Evolutionary conservation across 2,797 vertebrate genomes (phyloP), one percentile per base, ranked within the genome.

Genomic region (Poeciliopsis turneri): DNA sequence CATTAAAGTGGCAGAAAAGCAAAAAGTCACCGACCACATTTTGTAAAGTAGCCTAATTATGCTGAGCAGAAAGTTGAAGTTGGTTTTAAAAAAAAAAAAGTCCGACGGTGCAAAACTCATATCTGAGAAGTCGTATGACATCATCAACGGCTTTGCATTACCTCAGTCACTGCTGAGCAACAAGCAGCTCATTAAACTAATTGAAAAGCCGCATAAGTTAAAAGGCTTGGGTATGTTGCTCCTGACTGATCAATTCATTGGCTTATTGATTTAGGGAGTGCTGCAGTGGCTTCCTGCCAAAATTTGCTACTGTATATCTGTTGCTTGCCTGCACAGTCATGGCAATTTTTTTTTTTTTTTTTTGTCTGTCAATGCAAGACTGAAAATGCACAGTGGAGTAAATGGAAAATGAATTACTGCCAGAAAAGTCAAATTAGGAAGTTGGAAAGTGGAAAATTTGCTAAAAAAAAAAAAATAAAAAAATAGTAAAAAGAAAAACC

Each of bases 141-240:
- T 87, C 73, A 53, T 9, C 11, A 75, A 57, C 2, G 33, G 72
- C 59, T 68, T 47, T n/a, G 78, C 80, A 75, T 85, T 84, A 83
- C 73, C 53, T 84, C 83, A 81, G 36, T 81, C 72, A 74, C 53
- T 53, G 71, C 77, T 77, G 41, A 47, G 51, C 72, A 74, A 71
- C 69, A 75, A 18, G 36, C 30, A 82, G 76, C 86, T 88, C 89
- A 88, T 92, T 88, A 87, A 80, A 83, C 87, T 84, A 86, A 91
- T 80, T 87, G 82, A 90, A 86, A 91, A 77, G 81, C 84, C 76
- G 76, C 76, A 79, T 57, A 81, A 90, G 87, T 84, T 86, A 86
- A 88, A 84, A 81, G 72, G 73, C n/a, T 86, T 8, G 28, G 70
- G 61, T 72, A 70, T 41, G 72, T 71, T 75, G 75, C 61, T 18